Evolutionary conservation across 2,113 vertebrate genomes (phyloP).

Genomic region (Mungos mungo): DNA sequence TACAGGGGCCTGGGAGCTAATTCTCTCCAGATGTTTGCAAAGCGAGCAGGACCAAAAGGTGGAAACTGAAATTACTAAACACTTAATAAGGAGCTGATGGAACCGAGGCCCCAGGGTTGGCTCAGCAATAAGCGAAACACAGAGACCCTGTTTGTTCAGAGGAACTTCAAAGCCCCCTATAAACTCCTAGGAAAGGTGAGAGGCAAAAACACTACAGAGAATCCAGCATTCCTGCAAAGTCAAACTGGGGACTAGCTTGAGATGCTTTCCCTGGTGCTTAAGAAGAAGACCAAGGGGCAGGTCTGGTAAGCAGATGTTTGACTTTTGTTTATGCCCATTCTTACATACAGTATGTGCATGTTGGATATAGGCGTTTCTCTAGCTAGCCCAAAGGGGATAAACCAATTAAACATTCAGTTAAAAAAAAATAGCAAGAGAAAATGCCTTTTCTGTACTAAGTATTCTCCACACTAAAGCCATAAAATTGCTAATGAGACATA

Average conservation of each 20-base stretch:
- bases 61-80: constrained; percentile 73
- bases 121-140: constrained; percentile 70
- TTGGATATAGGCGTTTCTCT: constrained; percentile 18
- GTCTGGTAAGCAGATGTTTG: constrained; percentile 76
- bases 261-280: constrained; percentile 63
- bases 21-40: constrained; percentile 73
- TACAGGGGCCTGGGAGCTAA: constrained; percentile 69
- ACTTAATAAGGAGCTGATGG: constrained; percentile 75
- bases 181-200: constrained; percentile 75
- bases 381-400: constrained; percentile 59
- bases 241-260: constrained; percentile 55
- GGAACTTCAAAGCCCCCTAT: constrained; percentile 74
- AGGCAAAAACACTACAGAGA: constrained; percentile 55
- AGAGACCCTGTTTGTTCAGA: constrained; percentile 76
- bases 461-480: constrained; percentile 16
- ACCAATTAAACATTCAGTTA: constrained; percentile 58
- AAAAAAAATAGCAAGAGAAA: constrained; percentile 36
- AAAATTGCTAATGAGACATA: constrained; percentile 50
- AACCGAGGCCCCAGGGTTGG: constrained; percentile 72
- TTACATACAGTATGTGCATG: not conserved
- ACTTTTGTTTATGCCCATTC: constrained; percentile 37
- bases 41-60: constrained; percentile 71
- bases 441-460: constrained; percentile 23
- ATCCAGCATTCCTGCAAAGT: constrained; percentile 67
- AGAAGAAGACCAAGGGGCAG: constrained; percentile 61